Conservation (phyloP, 2,797 vertebrate species). For the Enteromius thamalakanensis region DNA sequence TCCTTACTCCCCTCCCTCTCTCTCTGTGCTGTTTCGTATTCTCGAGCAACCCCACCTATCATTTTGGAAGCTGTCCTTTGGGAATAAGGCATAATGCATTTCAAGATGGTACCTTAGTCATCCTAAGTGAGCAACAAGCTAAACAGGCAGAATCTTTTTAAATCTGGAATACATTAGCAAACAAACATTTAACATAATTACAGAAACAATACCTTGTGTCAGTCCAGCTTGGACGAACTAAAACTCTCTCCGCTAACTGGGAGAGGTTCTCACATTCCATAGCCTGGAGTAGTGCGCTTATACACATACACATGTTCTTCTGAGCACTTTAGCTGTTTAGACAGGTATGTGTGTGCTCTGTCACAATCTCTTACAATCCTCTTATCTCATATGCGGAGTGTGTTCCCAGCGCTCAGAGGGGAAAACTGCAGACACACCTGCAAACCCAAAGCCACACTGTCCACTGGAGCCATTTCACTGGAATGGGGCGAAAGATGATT, state of each 20-base stretch:
- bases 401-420: not conserved
- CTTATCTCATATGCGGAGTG: conserved; percentile 27
- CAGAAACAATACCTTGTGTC: conserved; percentile 45
- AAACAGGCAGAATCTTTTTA: not conserved
- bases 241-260: conserved; percentile 20
- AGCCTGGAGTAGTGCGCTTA: conserved; percentile 7
- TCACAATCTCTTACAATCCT: conserved; percentile 29
- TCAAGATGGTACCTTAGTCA: conserved; percentile 19
- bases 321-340: conserved; percentile 45
- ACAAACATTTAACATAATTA: conserved; percentile 25
- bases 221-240: conserved; percentile 29
- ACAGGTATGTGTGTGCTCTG: conserved; percentile 52
- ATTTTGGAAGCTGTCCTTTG: conserved; percentile 28
- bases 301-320: conserved; percentile 10
- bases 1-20: conserved; percentile 35
- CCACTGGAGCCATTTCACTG: conserved; percentile 32
- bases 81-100: conserved; percentile 19
- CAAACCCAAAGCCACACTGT: conserved; percentile 31
- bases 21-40: conserved; percentile 35
- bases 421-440: conserved; percentile 43
- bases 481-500: not conserved
- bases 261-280: conserved; percentile 42
- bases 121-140: conserved; percentile 1
- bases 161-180: not conserved
- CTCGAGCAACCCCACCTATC: conserved; percentile 41